These are phyloP conservation scores for Pseudoatta argentina DNA, from an alignment of 1,140 invertebrate genomes.

Conservation along the genomic window DNA sequence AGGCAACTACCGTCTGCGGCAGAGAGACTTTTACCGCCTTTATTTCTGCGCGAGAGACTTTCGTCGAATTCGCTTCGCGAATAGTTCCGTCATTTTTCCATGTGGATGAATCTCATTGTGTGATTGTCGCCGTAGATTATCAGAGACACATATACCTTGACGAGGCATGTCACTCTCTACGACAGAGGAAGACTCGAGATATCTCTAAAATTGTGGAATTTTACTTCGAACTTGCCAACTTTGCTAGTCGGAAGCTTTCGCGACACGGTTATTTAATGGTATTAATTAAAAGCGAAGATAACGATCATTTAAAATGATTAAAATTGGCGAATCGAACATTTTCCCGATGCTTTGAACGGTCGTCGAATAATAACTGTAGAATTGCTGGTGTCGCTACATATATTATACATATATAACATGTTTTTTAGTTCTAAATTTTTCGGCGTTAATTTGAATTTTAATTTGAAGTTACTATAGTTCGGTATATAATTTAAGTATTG, in stretches of 20 bases:
- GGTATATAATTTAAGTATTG: conserved; percentile 12
- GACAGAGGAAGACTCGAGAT: not conserved
- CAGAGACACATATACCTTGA: not conserved
- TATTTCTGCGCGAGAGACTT: conserved; percentile 43
- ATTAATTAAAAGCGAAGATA: conserved; percentile 35
- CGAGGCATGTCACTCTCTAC: not conserved
- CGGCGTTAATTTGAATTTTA: conserved; percentile 33
- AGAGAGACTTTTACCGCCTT: conserved; percentile 37
- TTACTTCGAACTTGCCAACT: conserved; percentile 18
- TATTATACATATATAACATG: not conserved
- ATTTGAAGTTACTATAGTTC: not conserved
- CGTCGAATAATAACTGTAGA: conserved; percentile 19
- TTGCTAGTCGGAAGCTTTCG: conserved; percentile 16
- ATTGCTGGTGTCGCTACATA: not conserved
- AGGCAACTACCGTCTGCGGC: conserved; percentile 13
- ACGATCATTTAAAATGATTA: conserved; percentile 35
- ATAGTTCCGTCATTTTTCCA: conserved; percentile 53
- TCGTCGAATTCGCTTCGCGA: conserved; percentile 34
- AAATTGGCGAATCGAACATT: conserved; percentile 5
- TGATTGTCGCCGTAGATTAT: conserved; percentile 49
- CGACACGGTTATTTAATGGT: conserved; percentile 26
- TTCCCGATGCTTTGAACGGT: not conserved
- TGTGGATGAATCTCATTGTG: conserved; percentile 32
- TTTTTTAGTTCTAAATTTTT: conserved; percentile 10
- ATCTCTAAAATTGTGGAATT: conserved; percentile 38